A percentile compares a stretch with the other conserved stretches of the same genome.
Evolutionary conservation across 2,113 vertebrate genomes (phyloP).

Genomic region (Empidonax alnorum): DNA sequence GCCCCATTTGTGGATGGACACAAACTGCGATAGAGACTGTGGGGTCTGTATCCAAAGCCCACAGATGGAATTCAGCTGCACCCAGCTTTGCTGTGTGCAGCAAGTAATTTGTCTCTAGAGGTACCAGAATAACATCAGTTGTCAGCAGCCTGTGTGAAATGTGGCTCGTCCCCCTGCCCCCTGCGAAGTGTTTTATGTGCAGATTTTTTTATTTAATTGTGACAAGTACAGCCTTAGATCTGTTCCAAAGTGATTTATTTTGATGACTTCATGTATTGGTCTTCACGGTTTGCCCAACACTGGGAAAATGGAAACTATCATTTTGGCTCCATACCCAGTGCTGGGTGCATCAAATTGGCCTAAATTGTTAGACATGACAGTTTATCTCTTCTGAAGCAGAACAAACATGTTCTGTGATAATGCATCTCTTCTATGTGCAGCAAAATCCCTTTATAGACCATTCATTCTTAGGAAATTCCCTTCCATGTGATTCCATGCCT

Average conservation of each 20-base stretch:
- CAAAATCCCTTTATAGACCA: neutral
- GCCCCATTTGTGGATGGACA: accelerated
- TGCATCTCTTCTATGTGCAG: neutral
- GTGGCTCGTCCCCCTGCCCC: accelerated
- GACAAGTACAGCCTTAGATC: neutral
- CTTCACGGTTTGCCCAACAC: accelerated
- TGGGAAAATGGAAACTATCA: neutral
- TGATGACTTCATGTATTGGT: neutral
- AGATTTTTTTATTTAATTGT: neutral
- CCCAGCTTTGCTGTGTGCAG: accelerated
- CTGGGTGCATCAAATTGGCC: neutral
- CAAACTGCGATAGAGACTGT: accelerated
- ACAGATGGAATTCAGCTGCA: neutral
- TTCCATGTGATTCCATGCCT: accelerated
- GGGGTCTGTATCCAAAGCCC: neutral
- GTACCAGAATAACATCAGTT: neutral
- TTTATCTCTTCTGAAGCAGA: neutral
- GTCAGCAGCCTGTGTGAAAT: neutral
- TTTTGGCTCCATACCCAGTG: neutral
- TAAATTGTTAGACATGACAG: neutral
- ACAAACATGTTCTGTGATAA: neutral
- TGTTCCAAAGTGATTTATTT: neutral
- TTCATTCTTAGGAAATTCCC: neutral
- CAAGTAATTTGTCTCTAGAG: neutral
- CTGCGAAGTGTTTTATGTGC: neutral